Conservation (phyloP, 1,140 invertebrate species). For the Leptoteleia sp. region DNA sequence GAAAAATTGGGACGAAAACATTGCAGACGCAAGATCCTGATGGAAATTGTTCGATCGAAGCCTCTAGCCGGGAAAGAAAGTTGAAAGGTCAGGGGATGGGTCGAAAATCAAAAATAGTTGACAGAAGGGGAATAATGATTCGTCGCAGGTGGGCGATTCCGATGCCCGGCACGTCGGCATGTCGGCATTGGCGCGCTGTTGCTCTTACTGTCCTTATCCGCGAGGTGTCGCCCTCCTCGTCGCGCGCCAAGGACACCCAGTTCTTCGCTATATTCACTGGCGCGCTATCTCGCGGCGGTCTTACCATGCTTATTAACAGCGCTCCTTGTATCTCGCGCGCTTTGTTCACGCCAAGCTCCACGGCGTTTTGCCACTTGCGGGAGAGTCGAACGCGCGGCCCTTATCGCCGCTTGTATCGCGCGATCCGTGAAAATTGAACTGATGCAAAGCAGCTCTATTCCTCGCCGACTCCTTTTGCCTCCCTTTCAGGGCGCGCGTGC, state of each 20-base stretch:
- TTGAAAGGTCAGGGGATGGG: conserved; percentile 23
- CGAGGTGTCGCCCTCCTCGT: conserved; percentile 30
- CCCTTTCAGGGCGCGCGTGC: conserved; percentile 32
- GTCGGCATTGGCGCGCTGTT: conserved; percentile 41
- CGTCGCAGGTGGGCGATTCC: conserved; percentile 64
- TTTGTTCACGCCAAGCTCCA: conserved; percentile 55
- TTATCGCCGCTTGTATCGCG: conserved; percentile 57
- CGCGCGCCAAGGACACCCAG: conserved; percentile 56
- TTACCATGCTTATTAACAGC: conserved; percentile 64
- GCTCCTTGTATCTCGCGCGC: conserved; percentile 50
- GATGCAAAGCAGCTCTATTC: conserved; percentile 53
- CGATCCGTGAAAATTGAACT: conserved; percentile 63
- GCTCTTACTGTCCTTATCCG: conserved; percentile 27
- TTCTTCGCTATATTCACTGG: conserved; percentile 44
- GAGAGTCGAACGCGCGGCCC: conserved; percentile 18
- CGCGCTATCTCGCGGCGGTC: conserved; percentile 53
- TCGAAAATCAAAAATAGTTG: conserved; percentile 47
- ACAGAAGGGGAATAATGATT: conserved; percentile 61
- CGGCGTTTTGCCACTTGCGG: conserved; percentile 34
- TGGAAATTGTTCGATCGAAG: no score
- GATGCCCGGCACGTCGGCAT: conserved; percentile 51
- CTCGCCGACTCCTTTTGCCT: conserved; percentile 22
- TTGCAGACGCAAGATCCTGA: no score
- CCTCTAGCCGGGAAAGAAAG: conserved; percentile 5
- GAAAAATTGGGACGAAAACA: no score